Evolutionary conservation across 2,113 vertebrate species (phyloP).

Genomic region (Nyctibius bracteatus): DNA sequence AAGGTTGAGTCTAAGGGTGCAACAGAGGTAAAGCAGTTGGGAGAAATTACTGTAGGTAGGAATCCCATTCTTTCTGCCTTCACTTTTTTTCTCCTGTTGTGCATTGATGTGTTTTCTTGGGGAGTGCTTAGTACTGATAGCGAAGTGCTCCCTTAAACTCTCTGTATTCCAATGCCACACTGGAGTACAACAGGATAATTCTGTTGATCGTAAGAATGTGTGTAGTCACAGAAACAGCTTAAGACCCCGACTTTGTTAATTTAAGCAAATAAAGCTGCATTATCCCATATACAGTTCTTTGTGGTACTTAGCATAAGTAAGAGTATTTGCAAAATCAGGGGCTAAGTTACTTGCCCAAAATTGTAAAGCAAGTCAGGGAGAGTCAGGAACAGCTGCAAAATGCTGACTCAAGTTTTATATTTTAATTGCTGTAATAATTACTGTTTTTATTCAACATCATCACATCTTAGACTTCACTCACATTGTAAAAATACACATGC

Average conservation of each 20-base stretch:
- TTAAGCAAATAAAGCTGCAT: background rate
- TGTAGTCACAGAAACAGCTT: background rate
- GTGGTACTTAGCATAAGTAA: background rate
- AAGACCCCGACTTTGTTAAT: background rate
- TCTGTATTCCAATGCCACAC: accelerated
- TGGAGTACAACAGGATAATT: background rate
- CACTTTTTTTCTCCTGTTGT: background rate
- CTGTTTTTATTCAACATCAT: background rate
- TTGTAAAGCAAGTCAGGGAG: background rate
- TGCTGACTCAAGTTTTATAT: background rate
- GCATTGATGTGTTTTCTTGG: background rate
- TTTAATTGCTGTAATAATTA: constrained; percentile 45
- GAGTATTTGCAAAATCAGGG: background rate
- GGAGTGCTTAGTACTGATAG: background rate
- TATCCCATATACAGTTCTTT: background rate
- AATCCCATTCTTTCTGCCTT: background rate
- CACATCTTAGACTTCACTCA: background rate
- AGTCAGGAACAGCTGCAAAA: background rate
- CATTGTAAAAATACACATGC: background rate
- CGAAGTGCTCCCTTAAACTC: background rate
- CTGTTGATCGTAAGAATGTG: background rate
- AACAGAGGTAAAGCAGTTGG: background rate
- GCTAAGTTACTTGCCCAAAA: background rate
- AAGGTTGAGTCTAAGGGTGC: background rate
- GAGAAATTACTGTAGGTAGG: background rate